These are phyloP conservation scores for Chondrilla cf. caribensis DNA, from an alignment of 37 sponge, comb jelly and placozoan species.

Conservation along the genomic window DNA sequence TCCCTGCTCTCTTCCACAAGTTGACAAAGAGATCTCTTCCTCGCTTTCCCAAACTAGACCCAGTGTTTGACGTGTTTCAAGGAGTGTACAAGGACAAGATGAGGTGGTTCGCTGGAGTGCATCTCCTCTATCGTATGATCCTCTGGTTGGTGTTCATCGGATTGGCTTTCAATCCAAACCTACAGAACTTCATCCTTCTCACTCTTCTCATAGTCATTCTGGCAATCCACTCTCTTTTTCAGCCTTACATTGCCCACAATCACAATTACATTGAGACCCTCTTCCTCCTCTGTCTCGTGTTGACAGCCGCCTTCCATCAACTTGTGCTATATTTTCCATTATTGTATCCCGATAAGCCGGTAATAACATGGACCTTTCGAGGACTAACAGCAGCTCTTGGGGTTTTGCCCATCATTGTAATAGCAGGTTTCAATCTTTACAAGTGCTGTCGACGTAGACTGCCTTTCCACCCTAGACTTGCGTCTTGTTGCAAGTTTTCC, in stretches of 20 bases:
- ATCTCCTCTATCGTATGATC: neutral
- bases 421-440: too few relatives aligned
- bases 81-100: neutral
- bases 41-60: neutral
- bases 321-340: too few relatives aligned
- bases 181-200: neutral
- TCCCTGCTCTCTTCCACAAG: neutral
- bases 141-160: neutral
- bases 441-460: too few relatives aligned
- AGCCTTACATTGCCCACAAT: neutral
- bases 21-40: neutral
- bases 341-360: too few relatives aligned
- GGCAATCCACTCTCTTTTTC: neutral
- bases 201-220: neutral
- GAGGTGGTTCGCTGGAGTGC: neutral
- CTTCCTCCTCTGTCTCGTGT: neutral
- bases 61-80: conserved; percentile 13
- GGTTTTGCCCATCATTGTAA: too few relatives aligned
- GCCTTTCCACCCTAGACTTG: too few relatives aligned
- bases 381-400: too few relatives aligned
- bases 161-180: neutral
- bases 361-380: too few relatives aligned
- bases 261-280: conserved; percentile 11
- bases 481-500: too few relatives aligned
- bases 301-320: too few relatives aligned